Conservation (phyloP, 2,113 vertebrate species). For the Melozone crissalis region DNA sequence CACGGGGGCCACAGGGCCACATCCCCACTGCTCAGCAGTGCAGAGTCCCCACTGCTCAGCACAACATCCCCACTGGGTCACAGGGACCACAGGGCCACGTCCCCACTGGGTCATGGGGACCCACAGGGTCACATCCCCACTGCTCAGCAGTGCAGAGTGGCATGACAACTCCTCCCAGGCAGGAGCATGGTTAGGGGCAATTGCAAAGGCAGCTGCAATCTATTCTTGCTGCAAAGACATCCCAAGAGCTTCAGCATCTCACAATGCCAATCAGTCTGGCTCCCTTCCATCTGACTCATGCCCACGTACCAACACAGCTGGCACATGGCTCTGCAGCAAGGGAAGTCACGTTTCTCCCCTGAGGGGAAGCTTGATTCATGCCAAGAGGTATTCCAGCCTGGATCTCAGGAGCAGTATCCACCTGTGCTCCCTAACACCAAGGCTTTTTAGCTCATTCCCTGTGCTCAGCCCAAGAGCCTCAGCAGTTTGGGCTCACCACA, state of each 20-base stretch:
- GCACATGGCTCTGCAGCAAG: background rate
- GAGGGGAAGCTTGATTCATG: background rate
- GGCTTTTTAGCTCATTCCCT: background rate
- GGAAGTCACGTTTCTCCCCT: background rate
- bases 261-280: background rate
- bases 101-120: too few relatives aligned
- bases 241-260: background rate
- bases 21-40: too few relatives aligned
- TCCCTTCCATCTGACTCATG: background rate
- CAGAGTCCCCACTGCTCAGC: too few relatives aligned
- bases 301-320: background rate
- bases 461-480: background rate
- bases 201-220: background rate
- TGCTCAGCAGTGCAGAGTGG: background rate
- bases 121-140: background rate
- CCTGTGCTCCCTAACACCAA: background rate
- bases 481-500: background rate
- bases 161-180: background rate
- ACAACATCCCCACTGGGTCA: too few relatives aligned
- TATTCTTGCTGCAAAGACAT: background rate
- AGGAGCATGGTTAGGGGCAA: accelerated
- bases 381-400: background rate
- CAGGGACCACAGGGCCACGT: too few relatives aligned
- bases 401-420: background rate
- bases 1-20: too few relatives aligned